These are phyloP conservation scores for Hippocampus abdominalis DNA, from an alignment of 2,113 vertebrate genomes.

Conservation along the genomic window DNA sequence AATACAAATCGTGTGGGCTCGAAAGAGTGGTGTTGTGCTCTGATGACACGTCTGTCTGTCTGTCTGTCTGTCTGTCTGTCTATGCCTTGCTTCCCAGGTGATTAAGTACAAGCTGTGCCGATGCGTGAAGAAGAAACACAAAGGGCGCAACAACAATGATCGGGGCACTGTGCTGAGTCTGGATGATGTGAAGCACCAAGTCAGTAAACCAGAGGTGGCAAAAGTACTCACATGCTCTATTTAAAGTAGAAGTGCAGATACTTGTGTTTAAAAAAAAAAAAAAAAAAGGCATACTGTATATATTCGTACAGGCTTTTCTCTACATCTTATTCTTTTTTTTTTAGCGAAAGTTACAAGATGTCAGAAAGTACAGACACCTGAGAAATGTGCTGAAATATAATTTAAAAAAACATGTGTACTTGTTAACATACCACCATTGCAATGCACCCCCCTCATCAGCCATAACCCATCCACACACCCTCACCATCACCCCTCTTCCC, in stretches of 20 bases:
- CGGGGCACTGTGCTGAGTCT: conserved; percentile 92
- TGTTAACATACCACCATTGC: too few species aligned
- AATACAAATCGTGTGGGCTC: not conserved
- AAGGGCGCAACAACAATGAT: conserved; percentile 90
- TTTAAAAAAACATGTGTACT: too few species aligned
- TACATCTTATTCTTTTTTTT: too few species aligned
- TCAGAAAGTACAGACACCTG: too few species aligned
- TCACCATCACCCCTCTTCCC: too few species aligned
- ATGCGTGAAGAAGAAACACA: conserved; percentile 86
- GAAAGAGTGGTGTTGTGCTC: not conserved
- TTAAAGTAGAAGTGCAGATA: too few species aligned
- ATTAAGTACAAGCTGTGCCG: conserved; percentile 92
- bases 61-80: conserved; percentile 16
- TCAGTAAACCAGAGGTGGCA: conserved; percentile 69
- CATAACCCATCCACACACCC: not conserved
- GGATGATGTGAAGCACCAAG: conserved; percentile 96
- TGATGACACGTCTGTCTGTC: conserved; percentile 16
- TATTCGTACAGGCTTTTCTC: too few species aligned
- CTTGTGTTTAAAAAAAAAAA: too few species aligned
- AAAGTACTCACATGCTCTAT: not conserved
- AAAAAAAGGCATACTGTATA: too few species aligned
- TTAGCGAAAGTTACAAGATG: too few species aligned
- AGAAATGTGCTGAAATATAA: too few species aligned
- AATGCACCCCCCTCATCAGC: too few species aligned
- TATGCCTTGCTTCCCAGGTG: conserved; percentile 73